Evolutionary conservation across 2,113 vertebrate species (phyloP).

Genomic region (Bos javanicus): DNA sequence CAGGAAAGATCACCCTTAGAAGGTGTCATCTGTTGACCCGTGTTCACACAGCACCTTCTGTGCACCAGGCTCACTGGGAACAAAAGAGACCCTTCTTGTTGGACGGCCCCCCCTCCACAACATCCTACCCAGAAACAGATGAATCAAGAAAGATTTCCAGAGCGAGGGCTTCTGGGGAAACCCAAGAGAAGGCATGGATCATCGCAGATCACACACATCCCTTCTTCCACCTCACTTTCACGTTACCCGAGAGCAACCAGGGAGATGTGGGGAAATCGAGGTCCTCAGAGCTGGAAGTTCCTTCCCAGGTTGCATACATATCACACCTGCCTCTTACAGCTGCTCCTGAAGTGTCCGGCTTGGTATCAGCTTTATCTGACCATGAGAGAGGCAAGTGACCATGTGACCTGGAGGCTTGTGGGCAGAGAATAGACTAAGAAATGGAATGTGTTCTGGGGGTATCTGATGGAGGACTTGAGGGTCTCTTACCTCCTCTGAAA

Average conservation of each 20-base stretch:
- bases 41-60: background rate
- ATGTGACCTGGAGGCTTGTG: accelerated
- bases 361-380: background rate
- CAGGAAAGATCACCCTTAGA: background rate
- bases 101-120: accelerated
- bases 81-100: background rate
- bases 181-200: background rate
- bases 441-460: too few relatives aligned
- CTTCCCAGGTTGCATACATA: background rate
- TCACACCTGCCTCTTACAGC: background rate
- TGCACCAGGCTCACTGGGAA: background rate
- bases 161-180: background rate
- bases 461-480: background rate
- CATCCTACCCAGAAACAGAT: too few relatives aligned
- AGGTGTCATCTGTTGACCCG: background rate
- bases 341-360: background rate
- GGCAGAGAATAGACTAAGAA: background rate
- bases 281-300: background rate
- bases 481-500: background rate
- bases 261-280: background rate
- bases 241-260: background rate
- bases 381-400: background rate
- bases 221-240: background rate
- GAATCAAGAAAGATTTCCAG: background rate
- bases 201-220: background rate